Base-by-base conservation (phyloP, 2,113 vertebrate species). In the Condylura cristata region DNA sequence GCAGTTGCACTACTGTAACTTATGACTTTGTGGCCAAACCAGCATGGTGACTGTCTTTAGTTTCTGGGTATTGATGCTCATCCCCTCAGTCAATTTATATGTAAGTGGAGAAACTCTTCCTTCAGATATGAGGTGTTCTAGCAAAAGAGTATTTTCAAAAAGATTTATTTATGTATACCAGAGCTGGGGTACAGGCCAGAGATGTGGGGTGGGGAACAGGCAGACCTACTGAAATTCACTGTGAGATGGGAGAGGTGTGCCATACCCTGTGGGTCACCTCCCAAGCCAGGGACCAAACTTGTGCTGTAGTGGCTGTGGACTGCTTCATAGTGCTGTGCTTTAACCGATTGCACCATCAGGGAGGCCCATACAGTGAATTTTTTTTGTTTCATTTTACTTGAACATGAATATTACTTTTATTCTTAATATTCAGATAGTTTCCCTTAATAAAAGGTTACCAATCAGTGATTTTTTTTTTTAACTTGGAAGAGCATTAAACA, bases 361-460 rank as follows among this genome's bases (percentile, higher is more conserved):
- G n/a, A n/a, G n/a, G n/a, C n/a, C n/a, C n/a, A n/a, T n/a, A n/a
- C n/a, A n/a, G n/a, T n/a, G n/a, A n/a, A n/a, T n/a, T n/a, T n/a
- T 56, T 18, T 85, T 84, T 79, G 75, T 70, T 92, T 94, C 41
- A 17, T 91, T 93, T 82, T 86, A 82, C 32, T 86, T 83, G 61
- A 80, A 78, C 37, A 39, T 56, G 65, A 82, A 39, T 91, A 32
- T 39, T 46, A 60, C 13, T 85, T 92, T 39, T 78, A 85, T 78
- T 80, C 22, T 87, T 91, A 84, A 37, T 93, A 12, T 89, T 84
- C 30, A 80, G 30, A 28, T n/a, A 11, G 14, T 65, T 82, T 60
- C 63, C 78, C 39, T 72, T 91, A 75, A 70, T 46, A 48, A 65
- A 75, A 51, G 60, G n/a, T 56, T 76, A n/a, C 74, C 34, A 72